phyloP scores from a whole-genome alignment of 2,113 vertebrate genomes.

The Ceyx melanurus region DNA sequence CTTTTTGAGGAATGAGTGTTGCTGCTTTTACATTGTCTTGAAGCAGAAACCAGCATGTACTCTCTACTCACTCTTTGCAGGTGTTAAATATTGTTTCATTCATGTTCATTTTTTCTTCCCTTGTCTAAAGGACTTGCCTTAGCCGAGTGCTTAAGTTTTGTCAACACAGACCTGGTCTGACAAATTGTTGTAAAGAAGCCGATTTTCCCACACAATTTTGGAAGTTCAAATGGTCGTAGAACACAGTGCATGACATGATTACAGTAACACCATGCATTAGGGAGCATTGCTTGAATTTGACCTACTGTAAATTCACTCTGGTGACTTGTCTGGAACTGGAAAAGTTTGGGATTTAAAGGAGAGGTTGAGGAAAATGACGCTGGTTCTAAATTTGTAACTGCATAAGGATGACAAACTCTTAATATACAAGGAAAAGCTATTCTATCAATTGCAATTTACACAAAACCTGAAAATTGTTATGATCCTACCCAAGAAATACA shows the following conservation, averaged over 20 bases:
- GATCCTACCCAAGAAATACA: neutral
- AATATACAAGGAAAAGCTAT: neutral
- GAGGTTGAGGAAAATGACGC: neutral
- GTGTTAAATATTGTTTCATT: neutral
- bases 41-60: neutral
- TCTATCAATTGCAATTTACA: neutral
- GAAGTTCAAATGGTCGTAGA: neutral
- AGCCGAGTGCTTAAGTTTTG: neutral
- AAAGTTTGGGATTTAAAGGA: neutral
- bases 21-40: constrained; percentile 9
- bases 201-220: neutral
- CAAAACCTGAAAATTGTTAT: neutral
- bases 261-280: neutral
- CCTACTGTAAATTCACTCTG: neutral
- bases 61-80: neutral
- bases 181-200: neutral
- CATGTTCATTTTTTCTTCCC: neutral
- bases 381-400: neutral
- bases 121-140: neutral
- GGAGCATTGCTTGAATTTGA: neutral
- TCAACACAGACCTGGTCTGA: neutral
- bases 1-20: constrained; percentile 1
- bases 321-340: neutral
- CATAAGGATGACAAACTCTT: neutral
- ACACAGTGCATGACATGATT: neutral